phyloP scores from a whole-genome alignment of 1,140 invertebrate species.

The Scaptomyza montana region DNA sequence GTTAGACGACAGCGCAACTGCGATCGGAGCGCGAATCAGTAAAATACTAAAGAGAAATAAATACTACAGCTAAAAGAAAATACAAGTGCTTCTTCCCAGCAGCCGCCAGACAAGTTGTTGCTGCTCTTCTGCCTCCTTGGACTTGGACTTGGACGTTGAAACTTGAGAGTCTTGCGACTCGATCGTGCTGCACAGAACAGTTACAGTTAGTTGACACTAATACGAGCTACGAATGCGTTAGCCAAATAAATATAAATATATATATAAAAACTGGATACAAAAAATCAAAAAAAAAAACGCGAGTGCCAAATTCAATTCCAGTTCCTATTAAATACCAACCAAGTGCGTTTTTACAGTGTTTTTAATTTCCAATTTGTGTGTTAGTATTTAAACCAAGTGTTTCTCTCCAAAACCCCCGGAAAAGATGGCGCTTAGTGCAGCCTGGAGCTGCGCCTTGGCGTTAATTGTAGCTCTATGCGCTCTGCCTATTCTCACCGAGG shows the following conservation, averaged over 20 bases:
- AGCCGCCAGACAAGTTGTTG: conserved; percentile 1
- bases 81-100: conserved; percentile 29
- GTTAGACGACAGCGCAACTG: conserved; percentile 71
- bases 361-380: neutral
- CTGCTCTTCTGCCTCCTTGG: conserved; percentile 14
- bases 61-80: conserved; percentile 34
- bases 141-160: conserved; percentile 18
- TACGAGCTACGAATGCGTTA: conserved; percentile 46
- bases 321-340: conserved; percentile 1
- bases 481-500: conserved; percentile 16
- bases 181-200: conserved; percentile 29
- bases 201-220: conserved; percentile 83
- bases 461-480: conserved; percentile 30
- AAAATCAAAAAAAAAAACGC: conserved; percentile 2
- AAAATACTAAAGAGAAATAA: conserved; percentile 10
- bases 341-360: conserved; percentile 5
- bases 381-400: neutral
- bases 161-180: conserved; percentile 19
- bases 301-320: conserved; percentile 30
- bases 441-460: conserved; percentile 65
- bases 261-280: conserved; percentile 32
- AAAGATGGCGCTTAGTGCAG: conserved; percentile 63
- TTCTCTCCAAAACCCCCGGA: neutral
- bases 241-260: conserved; percentile 34
- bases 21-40: conserved; percentile 51